These are phyloP conservation scores for Mormyrus lacerda DNA, from an alignment of 2,113 vertebrate genomes.

Conservation along the genomic window DNA sequence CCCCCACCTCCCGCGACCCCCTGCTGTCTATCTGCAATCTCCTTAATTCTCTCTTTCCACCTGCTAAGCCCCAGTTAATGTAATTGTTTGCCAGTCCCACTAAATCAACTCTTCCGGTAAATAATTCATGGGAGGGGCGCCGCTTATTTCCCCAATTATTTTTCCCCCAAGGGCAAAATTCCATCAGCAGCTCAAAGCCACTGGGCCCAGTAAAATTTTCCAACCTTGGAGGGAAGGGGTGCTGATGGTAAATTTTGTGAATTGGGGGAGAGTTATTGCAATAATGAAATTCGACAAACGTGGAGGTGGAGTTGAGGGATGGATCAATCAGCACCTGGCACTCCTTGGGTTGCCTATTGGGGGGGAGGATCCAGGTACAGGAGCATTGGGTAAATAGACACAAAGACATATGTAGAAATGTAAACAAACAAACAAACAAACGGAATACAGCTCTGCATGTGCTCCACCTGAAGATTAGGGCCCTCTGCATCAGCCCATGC, in stretches of 20 bases:
- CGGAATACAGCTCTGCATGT: neutral
- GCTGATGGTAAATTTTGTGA: neutral
- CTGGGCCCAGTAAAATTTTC: neutral
- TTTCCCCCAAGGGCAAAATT: neutral
- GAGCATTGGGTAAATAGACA: neutral
- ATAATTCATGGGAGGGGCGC: neutral
- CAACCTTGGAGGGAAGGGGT: neutral
- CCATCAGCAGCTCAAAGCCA: neutral
- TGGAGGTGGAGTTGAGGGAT: neutral
- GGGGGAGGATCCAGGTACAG: neutral
- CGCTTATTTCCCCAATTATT: neutral
- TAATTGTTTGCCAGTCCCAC: neutral
- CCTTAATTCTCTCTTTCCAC: neutral
- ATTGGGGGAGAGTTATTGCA: neutral
- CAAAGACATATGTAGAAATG: neutral
- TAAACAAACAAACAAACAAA: neutral
- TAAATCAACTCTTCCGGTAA: neutral
- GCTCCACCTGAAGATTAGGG: neutral
- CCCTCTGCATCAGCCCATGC: neutral
- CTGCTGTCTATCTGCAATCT: neutral
- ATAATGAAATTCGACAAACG: neutral
- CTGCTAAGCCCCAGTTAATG: neutral
- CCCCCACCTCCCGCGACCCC: neutral
- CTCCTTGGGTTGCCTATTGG: neutral
- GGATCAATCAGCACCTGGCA: neutral